Conservation (phyloP, 2,797 vertebrate species). For the Mycteria americana region DNA sequence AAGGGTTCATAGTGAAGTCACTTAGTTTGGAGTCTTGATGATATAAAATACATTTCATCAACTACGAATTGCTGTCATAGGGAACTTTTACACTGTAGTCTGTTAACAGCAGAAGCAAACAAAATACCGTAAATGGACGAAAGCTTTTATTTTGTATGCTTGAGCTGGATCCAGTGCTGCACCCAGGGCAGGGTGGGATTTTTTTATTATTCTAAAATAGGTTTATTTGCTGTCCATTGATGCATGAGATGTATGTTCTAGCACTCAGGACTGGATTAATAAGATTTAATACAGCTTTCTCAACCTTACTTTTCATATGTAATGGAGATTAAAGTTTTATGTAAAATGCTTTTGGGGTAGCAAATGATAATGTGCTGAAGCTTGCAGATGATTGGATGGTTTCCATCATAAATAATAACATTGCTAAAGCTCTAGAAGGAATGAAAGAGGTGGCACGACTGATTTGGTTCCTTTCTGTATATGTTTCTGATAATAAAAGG, state of each 20-base stretch:
- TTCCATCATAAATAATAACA: background rate
- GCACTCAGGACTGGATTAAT: background rate
- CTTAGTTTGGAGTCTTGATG: background rate
- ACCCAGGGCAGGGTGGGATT: background rate
- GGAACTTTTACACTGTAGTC: background rate
- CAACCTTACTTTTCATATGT: background rate
- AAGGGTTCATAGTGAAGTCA: background rate
- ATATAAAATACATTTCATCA: accelerated
- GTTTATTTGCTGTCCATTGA: background rate
- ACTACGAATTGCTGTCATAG: background rate
- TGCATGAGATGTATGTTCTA: background rate
- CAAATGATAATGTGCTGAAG: background rate
- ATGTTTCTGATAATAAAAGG: background rate
- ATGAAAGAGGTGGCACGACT: background rate
- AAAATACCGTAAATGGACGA: background rate
- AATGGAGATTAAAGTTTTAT: background rate
- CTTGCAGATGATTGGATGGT: background rate
- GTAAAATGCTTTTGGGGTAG: background rate
- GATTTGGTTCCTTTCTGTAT: background rate
- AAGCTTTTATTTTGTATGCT: background rate
- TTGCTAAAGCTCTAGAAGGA: background rate
- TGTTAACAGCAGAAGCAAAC: background rate
- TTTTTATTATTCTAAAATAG: background rate
- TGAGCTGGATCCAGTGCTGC: background rate
- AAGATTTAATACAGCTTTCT: background rate